Evolutionary conservation across 2,797 vertebrate species (phyloP), one percentile per base, ranked within the genome.

Genomic region (Clarias platycephalus): DNA sequence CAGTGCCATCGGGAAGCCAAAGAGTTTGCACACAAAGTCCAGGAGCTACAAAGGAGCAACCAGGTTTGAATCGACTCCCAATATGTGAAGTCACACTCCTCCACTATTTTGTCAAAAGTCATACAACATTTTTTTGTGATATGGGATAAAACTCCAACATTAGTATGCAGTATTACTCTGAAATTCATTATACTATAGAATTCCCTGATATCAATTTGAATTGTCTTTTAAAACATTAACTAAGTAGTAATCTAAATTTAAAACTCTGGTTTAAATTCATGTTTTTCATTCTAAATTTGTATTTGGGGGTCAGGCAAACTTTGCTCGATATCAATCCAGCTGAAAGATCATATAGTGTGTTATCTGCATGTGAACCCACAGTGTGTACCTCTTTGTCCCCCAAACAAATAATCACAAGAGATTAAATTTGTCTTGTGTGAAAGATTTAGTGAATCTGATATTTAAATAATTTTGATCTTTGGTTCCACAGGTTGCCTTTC

Each of bases 1-100:
- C 98, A 99, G 81, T 99, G 98, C 93, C 97, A 99, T 88, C 97
- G 97, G 72, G 98, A 99, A 94, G 98, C 97, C 31, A 99, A 99
- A 91, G 98, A 99, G 80, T 99, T 99, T 94, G 98, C 98, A 84
- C 98, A 96, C 93, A 99, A 99, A 94, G 98, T 99, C 4, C 98
- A 99, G 90, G 98, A 99, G 87, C 93, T 99, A 79, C 98, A 99
- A 90, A 97, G 97, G 92, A 99, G 97, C 94, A 99, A 99, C 91
- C 98, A 99, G 96, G 98, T 99, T n/a, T 83, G 91, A 85, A 53
- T 53, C 49, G 0, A 3, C 49, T 53, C 49, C 49, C 12, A 53
- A 53, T 53, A 53, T 53, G 49, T 53, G 10, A 53, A 12, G 0
- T 53, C 49, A 53, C 49, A 13, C 49, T 53, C 49, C 49, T 44